Evolutionary conservation across 2,797 vertebrate species (phyloP).

Genomic region (Epinephelus awoara): DNA sequence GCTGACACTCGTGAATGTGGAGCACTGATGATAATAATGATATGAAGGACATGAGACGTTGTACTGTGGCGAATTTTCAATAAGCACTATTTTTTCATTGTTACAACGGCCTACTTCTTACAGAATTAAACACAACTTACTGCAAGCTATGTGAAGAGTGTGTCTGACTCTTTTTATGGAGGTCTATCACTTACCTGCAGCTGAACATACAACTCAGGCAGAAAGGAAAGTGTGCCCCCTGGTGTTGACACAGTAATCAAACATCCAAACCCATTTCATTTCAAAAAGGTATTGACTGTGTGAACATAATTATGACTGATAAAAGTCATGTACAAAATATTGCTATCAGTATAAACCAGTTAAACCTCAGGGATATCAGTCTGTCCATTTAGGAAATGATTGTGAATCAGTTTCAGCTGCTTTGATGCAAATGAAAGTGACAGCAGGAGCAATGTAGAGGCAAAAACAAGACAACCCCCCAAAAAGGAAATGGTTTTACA

Average conservation of each 20-base stretch:
- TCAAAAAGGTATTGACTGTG: not conserved
- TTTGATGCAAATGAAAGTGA: too few species aligned
- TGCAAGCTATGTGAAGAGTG: conserved; percentile 14
- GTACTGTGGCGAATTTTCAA: conserved; percentile 60
- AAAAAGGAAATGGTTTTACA: too few species aligned
- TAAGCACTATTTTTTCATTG: conserved; percentile 72
- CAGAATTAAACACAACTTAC: conserved; percentile 74
- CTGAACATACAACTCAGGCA: too few species aligned
- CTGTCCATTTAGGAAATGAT: too few species aligned
- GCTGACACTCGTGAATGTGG: conserved; percentile 39
- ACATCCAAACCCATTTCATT: not conserved
- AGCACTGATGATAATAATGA: conserved; percentile 20
- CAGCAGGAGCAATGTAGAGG: too few species aligned
- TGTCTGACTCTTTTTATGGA: not conserved
- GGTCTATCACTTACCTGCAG: too few species aligned
- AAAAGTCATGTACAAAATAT: too few species aligned
- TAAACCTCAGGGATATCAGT: too few species aligned
- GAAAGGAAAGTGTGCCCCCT: conserved; percentile 18
- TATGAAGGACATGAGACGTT: conserved; percentile 27
- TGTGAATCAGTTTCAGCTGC: too few species aligned
- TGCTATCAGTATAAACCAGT: too few species aligned
- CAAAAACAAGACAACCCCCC: too few species aligned
- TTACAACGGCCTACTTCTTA: conserved; percentile 54
- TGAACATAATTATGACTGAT: not conserved
- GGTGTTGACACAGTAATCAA: not conserved